Conservation (phyloP, 30 jellyfish, hydroid and myxozoan species). For the Hydractinia symbiolongicarpus region DNA sequence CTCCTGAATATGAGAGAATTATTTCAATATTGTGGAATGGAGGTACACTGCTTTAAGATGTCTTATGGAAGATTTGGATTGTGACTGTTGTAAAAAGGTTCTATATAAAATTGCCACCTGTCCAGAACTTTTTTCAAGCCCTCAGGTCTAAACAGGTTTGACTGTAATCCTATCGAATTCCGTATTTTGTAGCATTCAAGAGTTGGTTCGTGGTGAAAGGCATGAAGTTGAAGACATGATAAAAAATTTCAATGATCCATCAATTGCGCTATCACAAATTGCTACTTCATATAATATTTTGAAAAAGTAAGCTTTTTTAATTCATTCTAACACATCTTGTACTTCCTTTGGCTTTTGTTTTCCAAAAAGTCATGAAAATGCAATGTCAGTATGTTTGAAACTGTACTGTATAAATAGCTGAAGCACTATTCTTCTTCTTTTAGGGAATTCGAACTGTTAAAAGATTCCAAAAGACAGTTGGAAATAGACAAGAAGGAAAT, state of each 20-base stretch:
- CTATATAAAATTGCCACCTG: too few species aligned
- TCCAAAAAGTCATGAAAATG: not conserved
- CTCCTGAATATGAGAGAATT: too few species aligned
- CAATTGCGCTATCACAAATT: constrained; percentile 46
- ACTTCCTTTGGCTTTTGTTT: not conserved
- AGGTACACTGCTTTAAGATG: too few species aligned
- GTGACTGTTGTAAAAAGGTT: too few species aligned
- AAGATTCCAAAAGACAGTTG: constrained; percentile 48
- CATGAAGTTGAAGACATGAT: constrained; percentile 58
- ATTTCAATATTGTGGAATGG: too few species aligned
- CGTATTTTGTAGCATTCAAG: constrained; percentile 39
- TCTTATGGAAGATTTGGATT: too few species aligned
- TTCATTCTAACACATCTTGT: not conserved
- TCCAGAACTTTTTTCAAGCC: too few species aligned
- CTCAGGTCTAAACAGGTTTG: too few species aligned
- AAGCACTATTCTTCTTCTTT: not conserved
- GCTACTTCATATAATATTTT: constrained; percentile 55
- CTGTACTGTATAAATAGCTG: not conserved
- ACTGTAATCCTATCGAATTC: too few species aligned
- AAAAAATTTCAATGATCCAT: constrained; percentile 33
- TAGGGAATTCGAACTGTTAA: constrained; percentile 51
- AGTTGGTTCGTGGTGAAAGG: constrained; percentile 42
- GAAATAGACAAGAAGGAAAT: constrained; percentile 38
- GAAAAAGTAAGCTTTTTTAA: constrained; percentile 47
- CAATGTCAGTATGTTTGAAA: not conserved